Evolutionary conservation across 2,888 invertebrate genomes (phyloP), one percentile per base, ranked within the genome.

Genomic region (Dryobota labecula): DNA sequence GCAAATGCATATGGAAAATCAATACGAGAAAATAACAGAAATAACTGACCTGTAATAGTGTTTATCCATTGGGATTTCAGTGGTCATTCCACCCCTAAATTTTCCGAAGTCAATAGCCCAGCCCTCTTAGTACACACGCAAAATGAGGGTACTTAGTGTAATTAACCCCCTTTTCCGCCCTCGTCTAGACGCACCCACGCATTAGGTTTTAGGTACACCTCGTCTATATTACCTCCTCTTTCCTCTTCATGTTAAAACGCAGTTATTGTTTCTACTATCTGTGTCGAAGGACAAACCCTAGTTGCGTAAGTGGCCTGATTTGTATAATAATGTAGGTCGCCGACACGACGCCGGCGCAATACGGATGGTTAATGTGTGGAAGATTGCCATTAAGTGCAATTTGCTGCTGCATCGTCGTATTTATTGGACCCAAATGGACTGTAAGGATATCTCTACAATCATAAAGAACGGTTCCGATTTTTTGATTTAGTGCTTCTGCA

Each of bases 261-360:
- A 84, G 77, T 84, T 86, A 82, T 84, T 85, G 78, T 86, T 84
- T 70, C 65, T 83, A 61, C 82, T 80, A 72, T 87, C 86, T 78
- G 78, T 78, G 73, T 70, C 82, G 88, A 89, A 92, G 91, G 91
- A 90, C 91, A 86, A 88, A 85, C 86, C 86, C 81, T 86, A 86
- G 86, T 90, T 89, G 84, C 90, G 87, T 87, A 90, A 89, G 84
- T 89, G 90, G 80, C 88, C 91, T 89, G 89, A 92, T 90, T 92
- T 86, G 79, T 71, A 51, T 86, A 87, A 85, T 86, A 84, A 92
- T 89, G 88, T 92, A 88, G 91, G 91, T 90, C 90, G 87, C 73
- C 88, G 74, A 71, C 78, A 80, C 86, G 89, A 82, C 88, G 89
- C 89, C 76, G 70, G 67, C 69, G 64, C 73, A 82, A 72, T 78